Percentiles rank a stretch among this genome's conserved stretches.
phyloP scores from a whole-genome alignment of 2,113 vertebrate species.

The Etheostoma spectabile region DNA sequence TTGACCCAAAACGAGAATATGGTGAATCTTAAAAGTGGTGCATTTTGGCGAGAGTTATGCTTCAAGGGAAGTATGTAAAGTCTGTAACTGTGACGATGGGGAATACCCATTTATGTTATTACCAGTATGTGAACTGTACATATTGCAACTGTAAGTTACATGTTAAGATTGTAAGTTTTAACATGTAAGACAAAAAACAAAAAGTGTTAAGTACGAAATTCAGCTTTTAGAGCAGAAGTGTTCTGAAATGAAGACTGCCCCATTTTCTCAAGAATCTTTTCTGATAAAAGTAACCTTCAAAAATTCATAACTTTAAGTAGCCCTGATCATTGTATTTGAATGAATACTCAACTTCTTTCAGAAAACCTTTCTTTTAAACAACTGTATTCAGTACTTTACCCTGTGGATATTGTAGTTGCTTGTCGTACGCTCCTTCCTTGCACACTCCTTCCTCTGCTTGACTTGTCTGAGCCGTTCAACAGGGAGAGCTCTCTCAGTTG shows the following conservation, averaged over 20 bases:
- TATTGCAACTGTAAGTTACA: not conserved
- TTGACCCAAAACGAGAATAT: too few species aligned
- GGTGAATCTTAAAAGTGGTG: too few species aligned
- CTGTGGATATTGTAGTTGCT: conserved; percentile 85
- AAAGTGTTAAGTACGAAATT: not conserved
- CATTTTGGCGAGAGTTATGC: too few species aligned
- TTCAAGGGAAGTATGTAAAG: not conserved
- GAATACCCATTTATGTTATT: not conserved
- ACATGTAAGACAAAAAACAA: not conserved
- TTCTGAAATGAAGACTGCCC: not conserved
- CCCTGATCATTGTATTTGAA: not conserved
- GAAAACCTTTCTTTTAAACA: not conserved
- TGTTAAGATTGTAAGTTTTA: not conserved
- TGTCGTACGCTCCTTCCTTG: conserved; percentile 89
- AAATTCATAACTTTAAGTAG: not conserved
- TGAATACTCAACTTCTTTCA: not conserved
- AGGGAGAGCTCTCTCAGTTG: conserved; percentile 96
- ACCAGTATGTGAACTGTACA: not conserved
- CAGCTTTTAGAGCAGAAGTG: not conserved
- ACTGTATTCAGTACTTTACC: conserved; percentile 77
- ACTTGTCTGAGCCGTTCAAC: conserved; percentile 96
- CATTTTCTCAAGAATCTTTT: not conserved
- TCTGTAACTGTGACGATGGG: not conserved
- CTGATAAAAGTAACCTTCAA: not conserved
- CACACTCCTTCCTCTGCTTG: conserved; percentile 87